Percentiles rank a stretch among this genome's conserved stretches.
Conservation (phyloP, 2,888 invertebrate species). For the Ctena decussata region DNA sequence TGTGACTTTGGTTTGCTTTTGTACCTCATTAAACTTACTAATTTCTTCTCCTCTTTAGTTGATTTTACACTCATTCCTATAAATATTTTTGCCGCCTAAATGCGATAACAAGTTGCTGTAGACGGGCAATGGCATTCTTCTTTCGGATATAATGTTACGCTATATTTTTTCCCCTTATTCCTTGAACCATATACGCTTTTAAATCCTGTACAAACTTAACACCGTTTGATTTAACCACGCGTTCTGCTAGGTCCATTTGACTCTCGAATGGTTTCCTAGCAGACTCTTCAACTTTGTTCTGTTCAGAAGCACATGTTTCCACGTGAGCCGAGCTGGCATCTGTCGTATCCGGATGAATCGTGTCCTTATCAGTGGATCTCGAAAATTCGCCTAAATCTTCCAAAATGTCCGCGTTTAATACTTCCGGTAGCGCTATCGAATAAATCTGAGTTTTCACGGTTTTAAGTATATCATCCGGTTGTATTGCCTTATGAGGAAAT, state of each 20-base stretch:
- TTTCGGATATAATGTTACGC: no score
- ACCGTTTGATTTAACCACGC: not conserved
- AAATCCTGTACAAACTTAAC: constrained; percentile 22
- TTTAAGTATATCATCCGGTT: constrained; percentile 2
- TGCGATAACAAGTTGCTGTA: constrained; percentile 34
- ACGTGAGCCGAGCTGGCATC: not conserved
- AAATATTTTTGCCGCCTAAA: constrained; percentile 35
- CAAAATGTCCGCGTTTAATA: not conserved
- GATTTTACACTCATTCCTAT: constrained; percentile 12
- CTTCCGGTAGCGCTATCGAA: not conserved
- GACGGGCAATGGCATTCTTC: constrained; percentile 28
- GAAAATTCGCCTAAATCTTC: not conserved
- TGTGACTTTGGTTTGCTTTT: not conserved
- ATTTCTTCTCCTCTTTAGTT: constrained; percentile 13
- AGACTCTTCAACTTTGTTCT: not conserved
- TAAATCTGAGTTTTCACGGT: not conserved
- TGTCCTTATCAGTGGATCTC: not conserved
- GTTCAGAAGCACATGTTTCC: no score
- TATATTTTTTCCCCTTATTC: constrained; percentile 20
- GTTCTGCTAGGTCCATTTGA: constrained; percentile 13
- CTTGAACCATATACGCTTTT: constrained; percentile 38
- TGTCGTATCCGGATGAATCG: not conserved
- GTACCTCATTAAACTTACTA: constrained; percentile 11
- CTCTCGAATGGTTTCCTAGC: not conserved
- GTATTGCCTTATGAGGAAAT: not conserved